These are phyloP conservation scores for Thalassarche chlororhynchos DNA, from an alignment of 2,113 vertebrate genomes.

Conservation along the genomic window DNA sequence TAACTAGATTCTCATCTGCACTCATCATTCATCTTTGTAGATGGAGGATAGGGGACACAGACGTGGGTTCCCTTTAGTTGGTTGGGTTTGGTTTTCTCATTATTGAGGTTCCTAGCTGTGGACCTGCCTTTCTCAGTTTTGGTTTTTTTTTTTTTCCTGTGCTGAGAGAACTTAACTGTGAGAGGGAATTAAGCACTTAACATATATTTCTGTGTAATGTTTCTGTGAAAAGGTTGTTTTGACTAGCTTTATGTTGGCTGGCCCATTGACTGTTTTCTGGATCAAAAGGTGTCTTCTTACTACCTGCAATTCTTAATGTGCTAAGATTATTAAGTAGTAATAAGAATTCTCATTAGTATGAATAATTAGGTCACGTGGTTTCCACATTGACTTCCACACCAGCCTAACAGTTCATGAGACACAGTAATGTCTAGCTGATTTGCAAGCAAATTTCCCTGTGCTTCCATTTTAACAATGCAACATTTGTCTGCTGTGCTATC, in stretches of 20 bases:
- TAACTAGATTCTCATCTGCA: background rate
- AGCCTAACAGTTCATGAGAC: background rate
- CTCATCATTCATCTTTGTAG: background rate
- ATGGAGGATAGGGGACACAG: background rate
- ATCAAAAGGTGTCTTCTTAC: background rate
- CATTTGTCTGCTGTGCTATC: background rate
- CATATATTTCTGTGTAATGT: background rate
- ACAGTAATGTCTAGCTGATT: background rate
- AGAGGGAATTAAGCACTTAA: background rate
- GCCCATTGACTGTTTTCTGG: background rate
- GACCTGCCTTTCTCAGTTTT: background rate
- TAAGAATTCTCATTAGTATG: background rate
- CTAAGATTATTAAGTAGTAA: background rate
- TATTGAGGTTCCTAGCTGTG: background rate
- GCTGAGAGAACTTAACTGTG: background rate
- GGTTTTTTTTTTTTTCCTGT: background rate
- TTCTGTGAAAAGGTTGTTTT: background rate
- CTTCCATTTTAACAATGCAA: background rate
- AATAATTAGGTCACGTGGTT: background rate
- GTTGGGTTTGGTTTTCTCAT: background rate
- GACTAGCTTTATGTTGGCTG: background rate
- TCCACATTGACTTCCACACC: background rate
- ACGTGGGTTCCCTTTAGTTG: background rate
- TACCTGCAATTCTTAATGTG: background rate
- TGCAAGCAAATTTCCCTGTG: background rate